Evolutionary conservation across 1,140 invertebrate genomes (phyloP).

Genomic region (Neodiprion virginianus): DNA sequence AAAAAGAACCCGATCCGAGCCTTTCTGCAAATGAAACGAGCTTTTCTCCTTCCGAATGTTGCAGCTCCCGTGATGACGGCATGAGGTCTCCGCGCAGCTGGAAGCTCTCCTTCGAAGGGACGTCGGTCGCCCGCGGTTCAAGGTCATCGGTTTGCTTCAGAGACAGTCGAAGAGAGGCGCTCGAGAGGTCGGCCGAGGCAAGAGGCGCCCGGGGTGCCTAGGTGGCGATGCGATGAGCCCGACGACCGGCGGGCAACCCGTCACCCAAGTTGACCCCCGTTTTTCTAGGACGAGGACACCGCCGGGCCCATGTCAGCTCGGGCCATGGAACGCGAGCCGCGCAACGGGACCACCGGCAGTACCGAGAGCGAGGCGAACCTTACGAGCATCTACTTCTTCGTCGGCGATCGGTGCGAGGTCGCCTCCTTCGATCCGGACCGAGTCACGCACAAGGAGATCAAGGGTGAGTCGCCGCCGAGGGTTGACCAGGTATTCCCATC

Average conservation of each 20-base stretch:
- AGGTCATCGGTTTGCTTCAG: conserved; percentile 3
- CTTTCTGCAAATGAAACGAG: no score
- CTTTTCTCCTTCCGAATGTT: no score
- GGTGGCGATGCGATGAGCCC: conserved; percentile 59
- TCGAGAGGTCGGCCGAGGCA: conserved; percentile 33
- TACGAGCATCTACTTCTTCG: conserved; percentile 60
- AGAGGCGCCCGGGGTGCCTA: conserved; percentile 42
- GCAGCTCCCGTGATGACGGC: neutral
- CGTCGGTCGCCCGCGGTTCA: neutral
- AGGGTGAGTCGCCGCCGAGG: conserved; percentile 40
- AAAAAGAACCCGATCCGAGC: no score
- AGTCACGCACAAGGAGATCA: conserved; percentile 56
- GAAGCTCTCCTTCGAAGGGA: neutral
- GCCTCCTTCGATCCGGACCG: conserved; percentile 61
- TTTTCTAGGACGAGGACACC: conserved; percentile 32
- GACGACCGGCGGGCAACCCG: conserved; percentile 49
- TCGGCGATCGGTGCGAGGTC: conserved; percentile 62
- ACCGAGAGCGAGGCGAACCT: conserved; percentile 44
- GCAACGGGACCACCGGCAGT: conserved; percentile 49
- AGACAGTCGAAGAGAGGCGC: neutral
- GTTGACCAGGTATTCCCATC: no score
- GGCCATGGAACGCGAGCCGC: conserved; percentile 58
- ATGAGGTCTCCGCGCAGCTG: neutral
- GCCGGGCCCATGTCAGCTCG: conserved; percentile 25
- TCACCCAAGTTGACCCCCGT: conserved; percentile 45